Percentiles rank a stretch among this genome's conserved stretches.
Evolutionary conservation across 1,140 invertebrate species (phyloP).

Genomic region (Lordiphosa collinella): DNA sequence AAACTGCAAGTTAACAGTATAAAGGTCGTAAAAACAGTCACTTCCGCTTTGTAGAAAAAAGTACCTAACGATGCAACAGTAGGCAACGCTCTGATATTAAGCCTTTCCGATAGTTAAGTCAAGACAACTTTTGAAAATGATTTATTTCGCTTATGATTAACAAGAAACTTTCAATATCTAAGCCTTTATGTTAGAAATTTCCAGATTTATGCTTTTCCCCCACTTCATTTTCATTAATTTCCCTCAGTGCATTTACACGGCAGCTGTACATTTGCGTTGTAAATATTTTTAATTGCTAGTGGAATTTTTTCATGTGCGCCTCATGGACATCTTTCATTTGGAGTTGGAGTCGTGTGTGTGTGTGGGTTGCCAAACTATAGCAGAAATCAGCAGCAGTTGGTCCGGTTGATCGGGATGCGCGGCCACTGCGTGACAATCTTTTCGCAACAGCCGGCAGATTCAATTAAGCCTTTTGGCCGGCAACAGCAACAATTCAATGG

Average conservation of each 20-base stretch:
- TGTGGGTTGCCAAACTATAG: constrained; percentile 72
- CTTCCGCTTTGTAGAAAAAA: too few species aligned
- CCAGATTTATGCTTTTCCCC: too few species aligned
- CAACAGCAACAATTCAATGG: constrained; percentile 34
- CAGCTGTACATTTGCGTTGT: constrained; percentile 67
- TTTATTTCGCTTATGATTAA: too few species aligned
- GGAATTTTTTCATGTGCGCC: constrained; percentile 65
- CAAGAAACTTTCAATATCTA: too few species aligned
- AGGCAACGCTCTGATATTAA: too few species aligned
- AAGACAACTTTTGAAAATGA: too few species aligned
- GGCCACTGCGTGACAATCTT: constrained; percentile 16
- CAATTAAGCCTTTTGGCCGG: constrained; percentile 5
- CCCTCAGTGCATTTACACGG: constrained; percentile 25
- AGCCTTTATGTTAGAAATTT: too few species aligned
- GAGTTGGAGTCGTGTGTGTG: constrained; percentile 31
- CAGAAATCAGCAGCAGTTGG: constrained; percentile 29
- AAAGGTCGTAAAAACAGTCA: too few species aligned
- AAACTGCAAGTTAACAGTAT: too few species aligned
- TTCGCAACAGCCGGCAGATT: constrained; percentile 9
- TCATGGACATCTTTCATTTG: constrained; percentile 68
- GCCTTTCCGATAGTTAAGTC: too few species aligned
- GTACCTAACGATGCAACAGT: too few species aligned
- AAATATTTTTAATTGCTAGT: constrained; percentile 77
- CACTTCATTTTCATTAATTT: neutral
- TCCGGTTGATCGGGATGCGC: constrained; percentile 37